A percentile compares a stretch with the other conserved stretches of the same genome.
Evolutionary conservation across 2,113 vertebrate species (phyloP).

Genomic region (Macroglossus sobrinus): DNA sequence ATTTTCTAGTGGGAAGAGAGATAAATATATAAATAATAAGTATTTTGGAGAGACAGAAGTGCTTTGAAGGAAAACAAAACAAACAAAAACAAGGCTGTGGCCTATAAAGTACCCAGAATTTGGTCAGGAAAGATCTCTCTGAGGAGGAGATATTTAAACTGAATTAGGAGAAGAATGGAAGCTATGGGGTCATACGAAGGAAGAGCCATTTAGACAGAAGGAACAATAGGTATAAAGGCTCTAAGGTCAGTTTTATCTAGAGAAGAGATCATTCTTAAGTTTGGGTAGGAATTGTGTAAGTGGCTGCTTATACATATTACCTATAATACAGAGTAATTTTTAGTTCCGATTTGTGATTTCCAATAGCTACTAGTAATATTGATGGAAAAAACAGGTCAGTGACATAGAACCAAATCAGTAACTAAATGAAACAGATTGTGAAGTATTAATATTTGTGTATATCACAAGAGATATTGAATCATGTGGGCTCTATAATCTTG

Average conservation of each 20-base stretch:
- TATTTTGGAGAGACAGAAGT: not conserved
- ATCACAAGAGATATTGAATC: not conserved
- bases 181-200: not conserved
- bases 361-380: not conserved
- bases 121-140: not conserved
- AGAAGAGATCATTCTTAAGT: not conserved
- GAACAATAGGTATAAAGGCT: not conserved
- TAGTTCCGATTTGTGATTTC: not conserved
- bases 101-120: not conserved
- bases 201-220: not conserved
- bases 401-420: slow-evolving; percentile 12
- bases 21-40: not conserved
- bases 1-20: not conserved
- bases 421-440: not conserved
- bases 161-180: not conserved
- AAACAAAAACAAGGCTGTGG: not conserved
- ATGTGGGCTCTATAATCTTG: not conserved
- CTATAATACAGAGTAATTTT: not conserved
- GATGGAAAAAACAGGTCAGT: not conserved
- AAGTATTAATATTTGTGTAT: not conserved
- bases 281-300: not conserved
- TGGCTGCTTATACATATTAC: not conserved
- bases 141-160: not conserved
- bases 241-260: not conserved
- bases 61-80: slow-evolving; percentile 40